phyloP scores from a whole-genome alignment of 2,888 invertebrate species.

The Emmelina monodactyla region DNA sequence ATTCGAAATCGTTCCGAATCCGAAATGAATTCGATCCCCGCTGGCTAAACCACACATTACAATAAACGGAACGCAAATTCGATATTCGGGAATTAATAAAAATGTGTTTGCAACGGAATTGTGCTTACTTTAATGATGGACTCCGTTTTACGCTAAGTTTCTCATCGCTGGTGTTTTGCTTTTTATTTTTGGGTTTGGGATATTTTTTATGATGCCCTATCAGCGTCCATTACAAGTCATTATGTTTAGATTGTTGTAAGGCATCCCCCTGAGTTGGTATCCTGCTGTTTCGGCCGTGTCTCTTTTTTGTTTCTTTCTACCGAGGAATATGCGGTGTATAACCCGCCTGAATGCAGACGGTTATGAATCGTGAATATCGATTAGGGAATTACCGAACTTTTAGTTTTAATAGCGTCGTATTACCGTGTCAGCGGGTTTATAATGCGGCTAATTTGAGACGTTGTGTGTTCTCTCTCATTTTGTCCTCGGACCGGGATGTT shows the following conservation, averaged over 20 bases:
- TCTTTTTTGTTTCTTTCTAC: conserved; percentile 21
- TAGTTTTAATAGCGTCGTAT: conserved; percentile 23
- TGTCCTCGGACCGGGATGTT: conserved; percentile 5
- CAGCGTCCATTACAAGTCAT: conserved; percentile 47
- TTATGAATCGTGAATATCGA: conserved; percentile 7
- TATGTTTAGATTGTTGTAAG: conserved; percentile 44
- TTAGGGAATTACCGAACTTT: conserved; percentile 20
- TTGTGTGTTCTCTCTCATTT: conserved; percentile 5
- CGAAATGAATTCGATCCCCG: conserved; percentile 24
- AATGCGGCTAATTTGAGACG: conserved; percentile 16
- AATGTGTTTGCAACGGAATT: conserved; percentile 4
- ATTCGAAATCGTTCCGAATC: conserved; percentile 34
- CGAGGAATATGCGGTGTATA: conserved; percentile 16
- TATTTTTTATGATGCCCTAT: conserved; percentile 33
- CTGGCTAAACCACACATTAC: conserved; percentile 22
- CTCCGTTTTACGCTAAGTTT: conserved; percentile 22
- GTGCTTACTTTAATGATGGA: conserved; percentile 14
- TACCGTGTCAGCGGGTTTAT: conserved; percentile 19
- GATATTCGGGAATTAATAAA: conserved; percentile 9
- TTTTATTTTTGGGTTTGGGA: conserved; percentile 17
- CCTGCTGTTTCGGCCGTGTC: conserved; percentile 32
- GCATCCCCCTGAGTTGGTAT: conserved; percentile 30
- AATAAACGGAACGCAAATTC: conserved; percentile 34
- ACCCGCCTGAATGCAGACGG: conserved; percentile 18
- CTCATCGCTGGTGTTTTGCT: conserved; percentile 13